These are phyloP conservation scores for Sterrhoptilus dennistouni DNA, from an alignment of 2,113 vertebrate genomes.

Conservation along the genomic window DNA sequence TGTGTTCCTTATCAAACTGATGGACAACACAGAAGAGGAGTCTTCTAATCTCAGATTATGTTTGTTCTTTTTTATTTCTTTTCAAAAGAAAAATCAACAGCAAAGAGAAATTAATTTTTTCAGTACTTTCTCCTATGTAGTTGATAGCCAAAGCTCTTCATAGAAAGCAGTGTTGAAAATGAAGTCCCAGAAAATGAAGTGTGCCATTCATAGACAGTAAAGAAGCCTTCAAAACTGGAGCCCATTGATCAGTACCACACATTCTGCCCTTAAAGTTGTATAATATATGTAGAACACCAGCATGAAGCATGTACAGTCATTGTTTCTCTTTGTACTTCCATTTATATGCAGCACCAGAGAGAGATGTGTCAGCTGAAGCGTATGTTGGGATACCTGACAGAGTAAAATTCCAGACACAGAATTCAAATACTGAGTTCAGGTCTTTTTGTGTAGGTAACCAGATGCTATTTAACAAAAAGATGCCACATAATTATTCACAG, in stretches of 20 bases:
- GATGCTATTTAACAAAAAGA: conserved; percentile 26
- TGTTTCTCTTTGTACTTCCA: background rate
- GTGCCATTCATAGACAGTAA: background rate
- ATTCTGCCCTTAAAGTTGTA: background rate
- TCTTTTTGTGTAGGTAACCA: conserved; percentile 22
- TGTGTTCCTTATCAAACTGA: background rate
- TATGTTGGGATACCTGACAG: background rate
- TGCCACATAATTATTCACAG: background rate
- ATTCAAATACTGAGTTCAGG: background rate
- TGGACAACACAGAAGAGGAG: background rate
- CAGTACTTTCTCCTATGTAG: background rate
- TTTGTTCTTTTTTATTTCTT: background rate
- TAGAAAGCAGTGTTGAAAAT: background rate
- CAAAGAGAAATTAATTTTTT: background rate
- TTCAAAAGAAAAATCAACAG: background rate
- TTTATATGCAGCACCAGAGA: background rate
- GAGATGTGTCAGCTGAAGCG: background rate
- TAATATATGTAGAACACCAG: background rate
- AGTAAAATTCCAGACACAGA: background rate
- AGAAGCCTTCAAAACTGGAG: background rate
- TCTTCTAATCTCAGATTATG: background rate
- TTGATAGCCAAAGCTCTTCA: background rate
- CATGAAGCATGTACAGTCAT: background rate
- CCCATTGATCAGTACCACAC: background rate
- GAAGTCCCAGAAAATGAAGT: background rate